Conservation (phyloP, 2,113 vertebrate genomes). For the Mastomys natalensis region DNA sequence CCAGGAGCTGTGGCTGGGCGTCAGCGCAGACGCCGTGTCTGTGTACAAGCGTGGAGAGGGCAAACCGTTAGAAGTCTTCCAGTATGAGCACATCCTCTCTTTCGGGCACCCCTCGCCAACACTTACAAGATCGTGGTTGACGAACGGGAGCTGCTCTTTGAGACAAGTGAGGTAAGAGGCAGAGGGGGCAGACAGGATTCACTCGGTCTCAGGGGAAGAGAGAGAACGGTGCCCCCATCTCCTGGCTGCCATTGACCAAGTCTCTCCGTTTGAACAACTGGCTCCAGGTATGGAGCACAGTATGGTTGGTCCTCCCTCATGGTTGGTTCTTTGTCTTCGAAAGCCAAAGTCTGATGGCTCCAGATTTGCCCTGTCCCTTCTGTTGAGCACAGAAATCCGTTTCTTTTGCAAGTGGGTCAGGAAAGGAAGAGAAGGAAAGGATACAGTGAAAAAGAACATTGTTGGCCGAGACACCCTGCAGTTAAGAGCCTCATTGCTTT, state of each 20-base stretch:
- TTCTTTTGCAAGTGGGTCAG: not conserved
- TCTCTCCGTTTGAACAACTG: not conserved
- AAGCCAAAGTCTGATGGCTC: not conserved
- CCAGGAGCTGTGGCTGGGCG: constrained; percentile 95
- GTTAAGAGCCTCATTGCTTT: not conserved
- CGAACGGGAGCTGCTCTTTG: constrained; percentile 95
- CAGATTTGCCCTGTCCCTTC: not conserved
- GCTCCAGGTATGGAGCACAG: rapidly evolving
- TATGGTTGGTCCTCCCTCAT: not conserved
- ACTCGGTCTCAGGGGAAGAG: rapidly evolving
- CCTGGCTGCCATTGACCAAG: not conserved
- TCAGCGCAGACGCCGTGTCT: constrained; percentile 94
- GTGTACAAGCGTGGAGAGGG: constrained; percentile 97
- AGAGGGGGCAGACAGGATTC: not conserved
- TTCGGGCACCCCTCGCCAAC: constrained; percentile 96
- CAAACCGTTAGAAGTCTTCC: constrained; percentile 94
- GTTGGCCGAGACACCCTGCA: not conserved
- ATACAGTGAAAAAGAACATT: not conserved
- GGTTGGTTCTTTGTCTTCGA: rapidly evolving
- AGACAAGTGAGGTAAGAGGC: constrained; percentile 93
- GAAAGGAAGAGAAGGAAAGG: not conserved
- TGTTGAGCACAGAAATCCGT: not conserved
- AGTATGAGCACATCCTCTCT: constrained; percentile 96
- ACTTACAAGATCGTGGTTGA: constrained; percentile 97
- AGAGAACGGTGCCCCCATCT: rapidly evolving